Conservation (phyloP, 2,113 vertebrate genomes). For the Motacilla tschutschensis region DNA sequence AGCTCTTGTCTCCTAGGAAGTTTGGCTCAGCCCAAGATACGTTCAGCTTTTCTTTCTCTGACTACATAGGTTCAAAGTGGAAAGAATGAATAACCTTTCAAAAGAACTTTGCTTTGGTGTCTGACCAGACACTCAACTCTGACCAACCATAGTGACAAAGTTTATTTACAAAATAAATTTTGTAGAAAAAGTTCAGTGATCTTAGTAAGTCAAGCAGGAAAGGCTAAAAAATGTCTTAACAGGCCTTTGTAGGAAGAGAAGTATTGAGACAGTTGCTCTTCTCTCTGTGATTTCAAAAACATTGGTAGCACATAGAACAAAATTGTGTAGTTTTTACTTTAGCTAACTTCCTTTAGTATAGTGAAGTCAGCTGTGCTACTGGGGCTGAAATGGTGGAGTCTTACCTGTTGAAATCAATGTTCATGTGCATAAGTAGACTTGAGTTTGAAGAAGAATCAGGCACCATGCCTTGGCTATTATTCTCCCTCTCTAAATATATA, state of each 20-base stretch:
- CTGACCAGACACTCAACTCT: slow-evolving; percentile 8
- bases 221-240: neutral
- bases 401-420: neutral
- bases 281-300: neutral
- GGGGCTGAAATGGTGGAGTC: neutral
- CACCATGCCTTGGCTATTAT: neutral
- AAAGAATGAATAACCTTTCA: slow-evolving; percentile 7
- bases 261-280: neutral
- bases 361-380: neutral
- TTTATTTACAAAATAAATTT: slow-evolving; percentile 33
- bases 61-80: neutral
- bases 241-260: neutral
- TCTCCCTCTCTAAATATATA: neutral
- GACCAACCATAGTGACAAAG: neutral
- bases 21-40: neutral
- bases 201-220: neutral
- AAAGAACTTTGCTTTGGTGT: neutral
- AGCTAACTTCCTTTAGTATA: neutral
- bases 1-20: neutral
- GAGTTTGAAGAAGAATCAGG: neutral
- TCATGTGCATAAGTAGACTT: neutral
- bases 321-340: neutral
- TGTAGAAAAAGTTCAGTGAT: neutral
- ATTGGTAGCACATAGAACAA: neutral
- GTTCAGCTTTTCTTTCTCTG: slow-evolving; percentile 8